Percentiles rank a stretch among this genome's conserved stretches.
Evolutionary conservation across 2,888 invertebrate genomes (phyloP).

Genomic region (Cryptophagus acutangulus): DNA sequence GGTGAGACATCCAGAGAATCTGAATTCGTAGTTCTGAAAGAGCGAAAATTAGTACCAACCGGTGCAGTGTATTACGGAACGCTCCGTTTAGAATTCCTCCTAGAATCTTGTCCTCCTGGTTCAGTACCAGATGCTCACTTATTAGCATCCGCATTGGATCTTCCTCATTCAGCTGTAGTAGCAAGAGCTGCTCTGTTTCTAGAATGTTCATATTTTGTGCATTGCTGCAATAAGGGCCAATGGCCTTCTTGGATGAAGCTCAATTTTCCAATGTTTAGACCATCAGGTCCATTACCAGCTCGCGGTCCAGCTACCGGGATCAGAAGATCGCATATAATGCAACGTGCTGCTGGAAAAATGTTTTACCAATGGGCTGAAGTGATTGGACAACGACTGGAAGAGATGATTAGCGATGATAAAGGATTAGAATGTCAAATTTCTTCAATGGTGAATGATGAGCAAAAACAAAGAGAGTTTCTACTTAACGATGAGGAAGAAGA

Average conservation of each 20-base stretch:
- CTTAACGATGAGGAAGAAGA: constrained; percentile 93
- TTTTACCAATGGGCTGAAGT: constrained; percentile 95
- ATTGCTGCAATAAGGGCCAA: constrained; percentile 95
- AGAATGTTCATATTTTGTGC: constrained; percentile 95
- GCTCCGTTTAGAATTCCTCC: constrained; percentile 80
- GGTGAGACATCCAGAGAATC: constrained; percentile 77
- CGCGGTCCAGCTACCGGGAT: constrained; percentile 46
- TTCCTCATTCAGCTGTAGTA: constrained; percentile 93
- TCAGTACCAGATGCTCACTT: constrained; percentile 94
- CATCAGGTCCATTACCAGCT: constrained; percentile 59
- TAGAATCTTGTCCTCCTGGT: constrained; percentile 95
- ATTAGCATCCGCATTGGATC: constrained; percentile 87
- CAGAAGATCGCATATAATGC: constrained; percentile 63
- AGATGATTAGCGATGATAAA: constrained; percentile 79
- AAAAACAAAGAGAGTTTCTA: constrained; percentile 71
- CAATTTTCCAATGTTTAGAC: constrained; percentile 69
- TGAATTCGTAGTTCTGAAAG: constrained; percentile 82
- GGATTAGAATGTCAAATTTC: constrained; percentile 64
- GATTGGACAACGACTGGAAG: constrained; percentile 79
- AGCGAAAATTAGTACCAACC: constrained; percentile 77
- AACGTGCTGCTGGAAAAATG: constrained; percentile 90
- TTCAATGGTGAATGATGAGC: constrained; percentile 66
- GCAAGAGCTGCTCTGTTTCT: constrained; percentile 86
- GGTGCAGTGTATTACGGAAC: constrained; percentile 82
- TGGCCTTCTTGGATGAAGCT: constrained; percentile 99